Conservation (phyloP, 2,797 vertebrate genomes). For the Sebastes hopkinsi region DNA sequence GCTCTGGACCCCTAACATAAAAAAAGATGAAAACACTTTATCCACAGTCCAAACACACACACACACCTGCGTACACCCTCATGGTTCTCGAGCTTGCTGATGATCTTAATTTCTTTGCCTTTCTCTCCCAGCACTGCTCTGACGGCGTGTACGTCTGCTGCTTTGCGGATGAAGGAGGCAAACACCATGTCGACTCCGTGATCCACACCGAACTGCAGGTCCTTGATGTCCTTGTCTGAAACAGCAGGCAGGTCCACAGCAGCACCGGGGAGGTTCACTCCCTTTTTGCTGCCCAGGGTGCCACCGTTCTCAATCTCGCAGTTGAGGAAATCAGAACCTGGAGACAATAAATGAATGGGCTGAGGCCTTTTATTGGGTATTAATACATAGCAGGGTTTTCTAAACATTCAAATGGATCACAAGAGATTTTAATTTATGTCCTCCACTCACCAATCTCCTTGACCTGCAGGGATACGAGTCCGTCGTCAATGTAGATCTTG, state of each 20-base stretch:
- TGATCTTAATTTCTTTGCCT: constrained; percentile 98
- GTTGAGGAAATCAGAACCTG: constrained; percentile 88
- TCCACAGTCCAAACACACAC: constrained; percentile 47
- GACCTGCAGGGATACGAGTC: constrained; percentile 94
- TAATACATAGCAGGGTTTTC: neutral
- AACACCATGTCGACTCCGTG: constrained; percentile 98
- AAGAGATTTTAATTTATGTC: neutral
- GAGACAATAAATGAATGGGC: neutral
- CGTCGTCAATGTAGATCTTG: constrained; percentile 96
- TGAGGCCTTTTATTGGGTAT: neutral
- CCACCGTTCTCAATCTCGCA: constrained; percentile 95
- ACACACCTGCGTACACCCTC: constrained; percentile 94
- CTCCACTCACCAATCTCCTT: constrained; percentile 87
- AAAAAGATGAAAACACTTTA: neutral
- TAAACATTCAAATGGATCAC: neutral
- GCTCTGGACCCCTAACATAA: neutral
- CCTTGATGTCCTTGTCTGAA: constrained; percentile 93
- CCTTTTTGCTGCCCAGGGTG: constrained; percentile 95
- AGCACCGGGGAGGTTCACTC: constrained; percentile 95
- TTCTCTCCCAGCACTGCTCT: constrained; percentile 92
- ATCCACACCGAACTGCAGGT: constrained; percentile 92
- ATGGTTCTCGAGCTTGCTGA: constrained; percentile 99
- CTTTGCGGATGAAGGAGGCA: constrained; percentile 98
- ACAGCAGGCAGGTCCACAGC: constrained; percentile 96
- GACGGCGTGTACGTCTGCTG: constrained; percentile 92